Evolutionary conservation across 2,888 invertebrate species (phyloP).

Genomic region (Drosophila fulvimacula): DNA sequence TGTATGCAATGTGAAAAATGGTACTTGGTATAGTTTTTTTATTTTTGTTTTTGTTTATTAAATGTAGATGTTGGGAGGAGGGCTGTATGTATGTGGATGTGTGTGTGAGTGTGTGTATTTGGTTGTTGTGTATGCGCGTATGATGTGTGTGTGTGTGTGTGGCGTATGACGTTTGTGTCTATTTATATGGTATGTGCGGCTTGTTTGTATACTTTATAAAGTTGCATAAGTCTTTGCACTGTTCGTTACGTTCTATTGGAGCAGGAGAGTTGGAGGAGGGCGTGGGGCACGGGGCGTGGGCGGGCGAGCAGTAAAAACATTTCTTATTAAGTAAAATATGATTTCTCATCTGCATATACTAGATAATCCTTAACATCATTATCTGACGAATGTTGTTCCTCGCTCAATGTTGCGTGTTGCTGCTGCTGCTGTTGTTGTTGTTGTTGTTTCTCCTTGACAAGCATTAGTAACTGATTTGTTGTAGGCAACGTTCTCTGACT

Average conservation of each 20-base stretch:
- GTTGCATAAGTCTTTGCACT: slow-evolving; percentile 28
- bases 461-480: slow-evolving; percentile 67
- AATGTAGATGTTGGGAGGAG: slow-evolving; percentile 55
- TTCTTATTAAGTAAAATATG: slow-evolving; percentile 79
- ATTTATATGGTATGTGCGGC: slow-evolving; percentile 28
- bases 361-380: slow-evolving; percentile 54
- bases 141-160: slow-evolving; percentile 11
- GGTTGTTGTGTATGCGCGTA: slow-evolving; percentile 10
- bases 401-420: slow-evolving; percentile 38
- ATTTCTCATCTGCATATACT: slow-evolving; percentile 66
- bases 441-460: slow-evolving; percentile 54
- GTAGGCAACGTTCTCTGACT: slow-evolving; percentile 46
- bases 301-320: slow-evolving; percentile 65
- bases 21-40: slow-evolving; percentile 69
- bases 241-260: slow-evolving; percentile 27
- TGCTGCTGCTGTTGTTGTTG: slow-evolving; percentile 2
- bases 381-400: slow-evolving; percentile 55
- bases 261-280: not conserved
- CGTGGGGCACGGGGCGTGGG: slow-evolving; percentile 3
- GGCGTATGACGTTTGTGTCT: slow-evolving; percentile 16
- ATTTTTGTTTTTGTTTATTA: not conserved
- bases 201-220: slow-evolving; percentile 42
- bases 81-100: slow-evolving; percentile 25
- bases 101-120: slow-evolving; percentile 15
- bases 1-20: slow-evolving; percentile 81